Conservation (phyloP, 2,113 vertebrate species). For the Pterophyllum scalare region DNA sequence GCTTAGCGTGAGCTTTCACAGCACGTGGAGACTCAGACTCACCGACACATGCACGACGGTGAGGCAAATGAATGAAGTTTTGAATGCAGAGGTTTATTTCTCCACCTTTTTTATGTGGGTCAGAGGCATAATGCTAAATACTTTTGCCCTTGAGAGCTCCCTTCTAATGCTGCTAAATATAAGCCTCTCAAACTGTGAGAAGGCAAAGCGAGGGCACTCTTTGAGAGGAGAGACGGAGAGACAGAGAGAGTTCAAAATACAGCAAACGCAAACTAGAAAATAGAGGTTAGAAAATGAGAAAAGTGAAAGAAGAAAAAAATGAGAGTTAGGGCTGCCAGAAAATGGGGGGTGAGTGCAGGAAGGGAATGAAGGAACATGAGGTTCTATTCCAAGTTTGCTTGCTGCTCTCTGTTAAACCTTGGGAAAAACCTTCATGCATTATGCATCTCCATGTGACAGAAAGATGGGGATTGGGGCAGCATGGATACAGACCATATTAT, state of each 20-base stretch:
- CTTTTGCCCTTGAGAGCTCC: conserved; percentile 32
- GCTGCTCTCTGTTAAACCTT: conserved; percentile 36
- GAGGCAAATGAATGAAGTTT: conserved; percentile 8
- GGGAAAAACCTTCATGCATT: conserved; percentile 41
- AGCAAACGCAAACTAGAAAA: conserved; percentile 14
- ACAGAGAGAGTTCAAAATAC: conserved; percentile 8
- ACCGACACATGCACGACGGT: conserved; percentile 17
- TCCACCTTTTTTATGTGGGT: conserved; percentile 32
- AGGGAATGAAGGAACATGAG: not conserved
- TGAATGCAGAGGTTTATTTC: conserved; percentile 32
- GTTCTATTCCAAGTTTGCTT: conserved; percentile 38
- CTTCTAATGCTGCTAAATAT: conserved; percentile 49
- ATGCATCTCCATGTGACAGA: conserved; percentile 51
- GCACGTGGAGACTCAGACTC: not conserved
- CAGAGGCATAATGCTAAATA: conserved; percentile 46
- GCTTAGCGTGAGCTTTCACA: conserved; percentile 31
- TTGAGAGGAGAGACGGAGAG: conserved; percentile 19
- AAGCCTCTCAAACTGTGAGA: conserved; percentile 40
- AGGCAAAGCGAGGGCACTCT: conserved; percentile 17
- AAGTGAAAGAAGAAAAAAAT: not conserved
- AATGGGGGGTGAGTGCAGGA: not conserved
- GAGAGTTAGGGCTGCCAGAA: not conserved
- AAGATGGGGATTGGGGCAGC: conserved; percentile 34
- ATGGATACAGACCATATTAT: conserved; percentile 47
- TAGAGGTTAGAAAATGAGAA: not conserved